Conservation (phyloP, 53 echinoderm and acorn worm species). For the Echinometra lucunter region DNA sequence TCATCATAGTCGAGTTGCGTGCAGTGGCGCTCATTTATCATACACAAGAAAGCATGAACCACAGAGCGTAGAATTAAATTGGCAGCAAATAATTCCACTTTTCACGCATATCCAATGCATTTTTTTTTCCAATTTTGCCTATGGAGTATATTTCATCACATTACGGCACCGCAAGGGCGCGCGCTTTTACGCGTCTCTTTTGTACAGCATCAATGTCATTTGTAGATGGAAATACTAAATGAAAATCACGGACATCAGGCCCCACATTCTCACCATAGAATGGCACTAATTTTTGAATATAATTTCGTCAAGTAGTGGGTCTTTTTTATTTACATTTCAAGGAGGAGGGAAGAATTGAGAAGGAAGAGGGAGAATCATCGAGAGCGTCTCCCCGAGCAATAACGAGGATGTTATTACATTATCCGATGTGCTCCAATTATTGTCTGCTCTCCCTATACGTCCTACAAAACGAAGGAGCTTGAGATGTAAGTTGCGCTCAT, state of each 20-base stretch:
- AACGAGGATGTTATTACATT: constrained; percentile 49
- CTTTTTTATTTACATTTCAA: constrained; percentile 33
- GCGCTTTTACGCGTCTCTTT: neutral
- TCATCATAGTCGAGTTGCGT: constrained; percentile 6
- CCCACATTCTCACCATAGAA: constrained; percentile 37
- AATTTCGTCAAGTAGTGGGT: constrained; percentile 41
- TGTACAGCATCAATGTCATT: constrained; percentile 41
- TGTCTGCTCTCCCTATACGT: neutral
- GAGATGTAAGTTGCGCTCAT: neutral
- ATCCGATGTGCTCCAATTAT: constrained; percentile 35
- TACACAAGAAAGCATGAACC: neutral
- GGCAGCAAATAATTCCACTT: constrained; percentile 26
- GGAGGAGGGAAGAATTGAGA: constrained; percentile 18
- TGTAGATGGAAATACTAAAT: constrained; percentile 21
- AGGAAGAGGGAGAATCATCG: neutral
- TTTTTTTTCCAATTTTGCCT: neutral
- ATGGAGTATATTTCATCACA: constrained; percentile 40
- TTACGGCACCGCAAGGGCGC: constrained; percentile 17
- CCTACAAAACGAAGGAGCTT: neutral
- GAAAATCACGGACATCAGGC: constrained; percentile 42
- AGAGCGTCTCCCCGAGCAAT: constrained; percentile 1
- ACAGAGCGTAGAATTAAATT: neutral
- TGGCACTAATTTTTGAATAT: constrained; percentile 57
- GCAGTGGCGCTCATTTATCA: constrained; percentile 29
- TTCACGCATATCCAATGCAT: constrained; percentile 14